A percentile compares a stretch with the other conserved stretches of the same genome.
Conservation (phyloP, 1,140 invertebrate species). For the Trinorchestia longiramus region DNA sequence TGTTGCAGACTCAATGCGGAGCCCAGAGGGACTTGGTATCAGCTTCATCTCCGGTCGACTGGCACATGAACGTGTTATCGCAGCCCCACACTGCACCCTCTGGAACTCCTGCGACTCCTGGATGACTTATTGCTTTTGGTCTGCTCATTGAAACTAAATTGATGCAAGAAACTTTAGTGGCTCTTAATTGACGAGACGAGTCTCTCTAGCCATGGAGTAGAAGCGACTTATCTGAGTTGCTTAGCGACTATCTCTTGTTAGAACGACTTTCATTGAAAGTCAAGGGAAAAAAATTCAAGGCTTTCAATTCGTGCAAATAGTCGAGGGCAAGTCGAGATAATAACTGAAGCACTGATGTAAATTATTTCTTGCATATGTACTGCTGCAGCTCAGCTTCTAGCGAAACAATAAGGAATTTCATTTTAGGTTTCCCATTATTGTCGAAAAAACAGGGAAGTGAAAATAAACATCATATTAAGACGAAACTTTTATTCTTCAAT, state of each 20-base stretch:
- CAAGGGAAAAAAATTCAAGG: not conserved
- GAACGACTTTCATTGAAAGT: not conserved
- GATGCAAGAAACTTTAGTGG: not conserved
- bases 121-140: not conserved
- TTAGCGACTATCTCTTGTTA: not conserved
- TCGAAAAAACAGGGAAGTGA: too few species aligned
- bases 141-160: slow-evolving; percentile 38
- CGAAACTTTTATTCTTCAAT: too few species aligned
- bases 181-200: not conserved
- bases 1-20: not conserved
- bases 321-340: not conserved
- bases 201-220: not conserved
- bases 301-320: not conserved
- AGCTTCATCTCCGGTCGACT: not conserved
- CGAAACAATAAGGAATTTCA: too few species aligned
- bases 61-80: not conserved
- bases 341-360: not conserved
- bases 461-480: too few species aligned
- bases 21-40: not conserved
- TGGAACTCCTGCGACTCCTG: not conserved
- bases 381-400: too few species aligned
- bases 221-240: not conserved
- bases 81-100: slow-evolving; percentile 1
- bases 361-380: too few species aligned
- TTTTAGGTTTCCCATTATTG: too few species aligned